A percentile compares a stretch with the other conserved stretches of the same genome.
These are phyloP conservation scores for Sussaba pulchella DNA, from an alignment of 2,888 invertebrate genomes.

Conservation along the genomic window DNA sequence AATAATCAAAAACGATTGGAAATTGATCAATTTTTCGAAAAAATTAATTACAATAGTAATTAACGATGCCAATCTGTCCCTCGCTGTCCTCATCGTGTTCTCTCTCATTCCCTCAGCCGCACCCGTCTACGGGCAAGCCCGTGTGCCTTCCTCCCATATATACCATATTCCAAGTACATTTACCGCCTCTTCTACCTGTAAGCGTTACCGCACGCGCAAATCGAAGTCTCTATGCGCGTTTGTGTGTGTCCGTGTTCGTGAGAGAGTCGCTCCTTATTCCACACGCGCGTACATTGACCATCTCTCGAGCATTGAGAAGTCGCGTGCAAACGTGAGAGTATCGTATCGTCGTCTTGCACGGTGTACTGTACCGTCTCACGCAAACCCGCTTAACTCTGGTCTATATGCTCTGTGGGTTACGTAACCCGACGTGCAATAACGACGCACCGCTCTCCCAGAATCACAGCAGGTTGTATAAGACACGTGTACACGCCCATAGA, in stretches of 20 bases:
- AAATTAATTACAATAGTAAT: no score
- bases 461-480: slow-evolving; percentile 60
- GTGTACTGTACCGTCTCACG: slow-evolving; percentile 41
- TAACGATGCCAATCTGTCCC: no score
- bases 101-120: slow-evolving; percentile 23
- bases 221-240: neutral
- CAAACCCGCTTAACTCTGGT: slow-evolving; percentile 42
- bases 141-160: neutral
- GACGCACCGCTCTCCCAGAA: slow-evolving; percentile 54
- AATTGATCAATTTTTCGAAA: no score
- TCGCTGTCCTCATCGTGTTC: neutral
- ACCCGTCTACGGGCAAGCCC: slow-evolving; percentile 30
- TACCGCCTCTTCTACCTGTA: neutral
- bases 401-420: slow-evolving; percentile 37
- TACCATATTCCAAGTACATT: slow-evolving; percentile 16
- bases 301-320: slow-evolving; percentile 49
- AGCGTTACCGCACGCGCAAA: slow-evolving; percentile 13
- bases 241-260: neutral
- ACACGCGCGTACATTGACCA: slow-evolving; percentile 18
- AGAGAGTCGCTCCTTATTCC: neutral
- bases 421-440: slow-evolving; percentile 58
- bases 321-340: slow-evolving; percentile 52
- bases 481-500: neutral
- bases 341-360: slow-evolving; percentile 36
- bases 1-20: no score